Conservation (phyloP, 1,140 invertebrate species). For the Bombus cullumanus region DNA sequence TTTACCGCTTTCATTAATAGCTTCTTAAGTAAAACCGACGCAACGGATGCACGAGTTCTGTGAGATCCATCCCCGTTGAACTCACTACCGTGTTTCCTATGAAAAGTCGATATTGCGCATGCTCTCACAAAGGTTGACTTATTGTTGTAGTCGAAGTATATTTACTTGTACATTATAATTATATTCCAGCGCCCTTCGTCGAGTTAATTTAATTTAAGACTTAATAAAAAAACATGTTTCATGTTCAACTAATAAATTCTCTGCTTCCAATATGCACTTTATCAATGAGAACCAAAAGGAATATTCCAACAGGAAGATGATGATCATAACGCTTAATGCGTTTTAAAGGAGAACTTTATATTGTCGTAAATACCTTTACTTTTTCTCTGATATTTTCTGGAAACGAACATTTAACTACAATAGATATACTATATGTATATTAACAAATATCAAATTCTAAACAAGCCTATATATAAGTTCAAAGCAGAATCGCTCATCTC, state of each 20-base stretch:
- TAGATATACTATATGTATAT: not conserved
- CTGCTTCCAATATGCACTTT: not conserved
- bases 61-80: conserved; percentile 34
- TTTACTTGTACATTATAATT: conserved; percentile 49
- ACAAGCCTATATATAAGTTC: conserved; percentile 1
- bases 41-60: conserved; percentile 32
- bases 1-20: not conserved
- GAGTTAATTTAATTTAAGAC: conserved; percentile 16
- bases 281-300: not conserved
- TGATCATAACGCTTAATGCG: too few relatives aligned
- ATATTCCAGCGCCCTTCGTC: conserved; percentile 20
- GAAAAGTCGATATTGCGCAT: conserved; percentile 49
- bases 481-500: not conserved
- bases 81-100: not conserved
- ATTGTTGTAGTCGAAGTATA: conserved; percentile 28
- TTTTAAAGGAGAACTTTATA: not conserved
- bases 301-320: not conserved
- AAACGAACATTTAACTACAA: not conserved
- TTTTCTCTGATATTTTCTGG: conserved; percentile 10
- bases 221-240: not conserved
- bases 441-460: conserved; percentile 6
- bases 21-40: not conserved
- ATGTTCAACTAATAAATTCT: not conserved
- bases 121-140: conserved; percentile 26
- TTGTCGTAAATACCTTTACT: not conserved